A percentile compares a stretch with the other conserved stretches of the same genome.
These are phyloP conservation scores for Tetrapedia diversipes DNA, from an alignment of 2,888 invertebrate genomes.

Conservation along the genomic window DNA sequence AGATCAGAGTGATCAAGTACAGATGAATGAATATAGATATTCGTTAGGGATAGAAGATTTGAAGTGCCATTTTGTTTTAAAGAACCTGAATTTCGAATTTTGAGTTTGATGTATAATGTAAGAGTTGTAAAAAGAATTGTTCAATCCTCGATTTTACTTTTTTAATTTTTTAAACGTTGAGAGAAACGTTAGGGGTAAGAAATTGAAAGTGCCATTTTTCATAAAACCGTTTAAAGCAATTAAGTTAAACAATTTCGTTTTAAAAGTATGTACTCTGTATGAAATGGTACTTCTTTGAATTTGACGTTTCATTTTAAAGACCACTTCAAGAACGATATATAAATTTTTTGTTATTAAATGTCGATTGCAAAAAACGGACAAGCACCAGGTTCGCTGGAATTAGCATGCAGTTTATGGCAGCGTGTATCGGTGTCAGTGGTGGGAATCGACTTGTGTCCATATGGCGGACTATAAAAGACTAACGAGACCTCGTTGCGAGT, in stretches of 20 bases:
- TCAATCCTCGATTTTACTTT: too few species aligned
- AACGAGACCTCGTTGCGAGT: conserved; percentile 72
- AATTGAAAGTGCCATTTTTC: not conserved
- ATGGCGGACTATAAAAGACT: conserved; percentile 68
- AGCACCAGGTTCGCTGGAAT: conserved; percentile 15
- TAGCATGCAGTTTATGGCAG: conserved; percentile 9
- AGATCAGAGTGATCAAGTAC: too few species aligned
- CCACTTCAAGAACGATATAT: not conserved
- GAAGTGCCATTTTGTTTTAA: too few species aligned
- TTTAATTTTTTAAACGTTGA: too few species aligned
- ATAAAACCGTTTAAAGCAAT: too few species aligned
- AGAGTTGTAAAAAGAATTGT: too few species aligned
- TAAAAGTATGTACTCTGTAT: too few species aligned
- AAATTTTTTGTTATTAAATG: not conserved
- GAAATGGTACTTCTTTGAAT: not conserved
- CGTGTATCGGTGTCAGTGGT: conserved; percentile 52
- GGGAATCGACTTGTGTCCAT: conserved; percentile 67
- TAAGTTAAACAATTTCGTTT: too few species aligned
- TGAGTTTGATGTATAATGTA: too few species aligned
- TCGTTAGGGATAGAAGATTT: too few species aligned
- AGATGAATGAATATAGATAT: too few species aligned
- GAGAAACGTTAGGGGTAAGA: not conserved
- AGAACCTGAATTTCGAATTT: too few species aligned
- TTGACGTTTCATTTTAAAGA: not conserved
- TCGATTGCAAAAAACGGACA: not conserved